Base-by-base conservation (phyloP, 2,888 invertebrate species). In the Mimachlamys varia region DNA sequence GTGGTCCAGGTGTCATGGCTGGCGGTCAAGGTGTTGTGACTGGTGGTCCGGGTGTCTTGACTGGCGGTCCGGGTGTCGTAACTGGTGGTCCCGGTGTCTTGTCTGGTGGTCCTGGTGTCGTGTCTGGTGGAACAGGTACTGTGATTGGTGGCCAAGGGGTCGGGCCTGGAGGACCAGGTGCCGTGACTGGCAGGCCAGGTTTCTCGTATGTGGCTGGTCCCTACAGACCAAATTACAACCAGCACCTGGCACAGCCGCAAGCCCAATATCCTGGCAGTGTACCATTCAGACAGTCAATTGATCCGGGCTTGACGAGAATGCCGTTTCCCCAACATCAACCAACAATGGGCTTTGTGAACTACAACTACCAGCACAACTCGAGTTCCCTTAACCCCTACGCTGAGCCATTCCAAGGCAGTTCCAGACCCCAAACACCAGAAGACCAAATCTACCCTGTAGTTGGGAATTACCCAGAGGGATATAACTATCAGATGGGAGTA, bases 311-410 rank as follows among this genome's bases (percentile, higher is more conserved):
- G 76, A 27, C 76, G 13, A 76, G 76, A 27, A 76, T 76, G 33
- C 76, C 76, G 0, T 76, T 76, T 27, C 76, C 76, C 12, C 76
- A 27, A 33, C 76, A 76, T 10, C 76, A 76, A 76, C 76, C 76
- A 12, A 27, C 76, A 33, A 27, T 76, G 27, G 12, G 33, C 22
- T 76, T 76, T 27, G 33, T 76, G 12, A 76, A 76, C 33, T 76
- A 33, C 33, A 76, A 76, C 76, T 76, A 76, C 76, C 76, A 27
- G 76, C 76, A 76, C 33, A 76, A 76, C 33, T 76, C 76, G 33
- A 76, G 76, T 76, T 27, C 22, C 27, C 76, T 76, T 12, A 76
- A 76, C 76, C 76, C 76, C 27, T 76, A 76, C 13, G 76, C 76
- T 76, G 76, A 76, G 76, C 76, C 76, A 2, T 76, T 76, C 13